Percentiles rank a stretch among this genome's conserved stretches.
phyloP scores from a whole-genome alignment of 2,113 vertebrate genomes.

The Saiga tatarica region DNA sequence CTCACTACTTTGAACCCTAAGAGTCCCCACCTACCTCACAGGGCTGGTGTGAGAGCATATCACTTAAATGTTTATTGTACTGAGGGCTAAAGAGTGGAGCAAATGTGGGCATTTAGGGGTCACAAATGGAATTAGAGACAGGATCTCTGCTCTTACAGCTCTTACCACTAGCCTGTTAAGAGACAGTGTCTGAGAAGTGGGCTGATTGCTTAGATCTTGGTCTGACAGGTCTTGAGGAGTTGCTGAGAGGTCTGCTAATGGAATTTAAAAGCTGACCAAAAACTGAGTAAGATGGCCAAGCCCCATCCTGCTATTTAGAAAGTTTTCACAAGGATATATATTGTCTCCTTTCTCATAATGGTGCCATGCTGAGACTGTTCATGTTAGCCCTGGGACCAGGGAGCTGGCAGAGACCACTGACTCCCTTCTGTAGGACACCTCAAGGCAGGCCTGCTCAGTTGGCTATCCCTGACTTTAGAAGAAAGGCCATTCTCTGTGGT shows the following conservation, averaged over 20 bases:
- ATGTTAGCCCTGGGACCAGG: background rate
- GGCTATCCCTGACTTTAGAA: background rate
- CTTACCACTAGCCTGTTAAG: background rate
- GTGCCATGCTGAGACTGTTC: background rate
- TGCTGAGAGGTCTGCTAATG: background rate
- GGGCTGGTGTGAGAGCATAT: background rate
- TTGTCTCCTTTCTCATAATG: background rate
- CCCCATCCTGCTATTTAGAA: background rate
- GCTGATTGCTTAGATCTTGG: background rate
- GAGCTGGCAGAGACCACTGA: background rate
- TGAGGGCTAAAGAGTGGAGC: background rate
- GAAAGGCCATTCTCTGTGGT: background rate
- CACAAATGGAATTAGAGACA: conserved; percentile 13
- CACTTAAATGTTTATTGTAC: background rate
- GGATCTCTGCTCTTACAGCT: background rate
- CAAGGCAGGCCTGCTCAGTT: background rate
- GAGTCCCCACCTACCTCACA: background rate
- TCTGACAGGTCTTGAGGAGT: background rate
- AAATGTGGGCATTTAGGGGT: background rate
- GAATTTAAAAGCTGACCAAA: background rate
- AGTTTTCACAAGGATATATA: background rate
- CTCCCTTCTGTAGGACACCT: background rate
- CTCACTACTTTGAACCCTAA: background rate
- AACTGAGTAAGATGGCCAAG: background rate
- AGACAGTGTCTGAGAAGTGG: conserved; percentile 4